Conservation (phyloP, 2,888 invertebrate genomes). For the Acleris emargana region DNA sequence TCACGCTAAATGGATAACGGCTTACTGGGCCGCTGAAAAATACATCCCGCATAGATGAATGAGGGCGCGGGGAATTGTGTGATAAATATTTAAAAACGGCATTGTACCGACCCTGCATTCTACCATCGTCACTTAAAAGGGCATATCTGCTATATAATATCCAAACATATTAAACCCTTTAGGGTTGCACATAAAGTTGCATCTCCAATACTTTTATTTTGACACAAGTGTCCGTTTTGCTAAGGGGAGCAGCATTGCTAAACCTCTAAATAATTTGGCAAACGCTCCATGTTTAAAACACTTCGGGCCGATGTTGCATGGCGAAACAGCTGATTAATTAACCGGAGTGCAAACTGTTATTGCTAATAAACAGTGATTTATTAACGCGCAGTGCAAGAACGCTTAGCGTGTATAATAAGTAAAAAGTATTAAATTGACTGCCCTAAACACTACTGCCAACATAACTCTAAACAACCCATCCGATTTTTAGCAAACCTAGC, state of each 20-base stretch:
- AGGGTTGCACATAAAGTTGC: not conserved
- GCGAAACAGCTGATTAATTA: conserved; percentile 2
- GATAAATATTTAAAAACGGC: conserved; percentile 33
- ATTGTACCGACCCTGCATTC: conserved; percentile 21
- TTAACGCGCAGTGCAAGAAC: no score
- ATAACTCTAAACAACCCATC: no score
- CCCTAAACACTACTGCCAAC: no score
- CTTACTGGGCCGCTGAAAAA: conserved; percentile 35
- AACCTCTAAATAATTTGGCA: conserved; percentile 24
- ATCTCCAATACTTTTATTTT: no score
- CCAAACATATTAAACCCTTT: no score
- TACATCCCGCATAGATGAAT: conserved; percentile 37
- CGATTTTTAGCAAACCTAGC: no score
- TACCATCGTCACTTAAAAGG: not conserved
- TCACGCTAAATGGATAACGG: conserved; percentile 35
- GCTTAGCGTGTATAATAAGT: no score
- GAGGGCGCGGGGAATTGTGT: conserved; percentile 27
- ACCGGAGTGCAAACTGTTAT: conserved; percentile 3
- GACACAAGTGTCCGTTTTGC: no score
- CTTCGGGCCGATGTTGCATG: not conserved
- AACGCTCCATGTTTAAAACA: conserved; percentile 18
- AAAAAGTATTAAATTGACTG: no score
- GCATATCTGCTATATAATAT: no score
- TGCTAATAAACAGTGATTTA: no score
- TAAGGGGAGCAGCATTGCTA: not conserved